Evolutionary conservation across 2,797 vertebrate genomes (phyloP), one percentile per base, ranked within the genome.

Genomic region (Hippoglossus hippoglossus): DNA sequence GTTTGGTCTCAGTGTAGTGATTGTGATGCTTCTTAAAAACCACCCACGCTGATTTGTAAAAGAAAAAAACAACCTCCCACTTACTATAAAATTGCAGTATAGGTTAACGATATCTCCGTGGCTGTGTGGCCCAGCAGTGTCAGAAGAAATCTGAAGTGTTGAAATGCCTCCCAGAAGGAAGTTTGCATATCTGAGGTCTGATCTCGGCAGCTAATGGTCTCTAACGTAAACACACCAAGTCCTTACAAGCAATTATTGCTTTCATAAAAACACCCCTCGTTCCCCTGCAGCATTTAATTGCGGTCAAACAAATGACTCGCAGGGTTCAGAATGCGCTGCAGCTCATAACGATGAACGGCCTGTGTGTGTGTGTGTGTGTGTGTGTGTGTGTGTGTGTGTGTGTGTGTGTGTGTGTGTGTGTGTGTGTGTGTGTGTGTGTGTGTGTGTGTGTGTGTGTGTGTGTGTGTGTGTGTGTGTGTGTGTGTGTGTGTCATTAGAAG

Each of bases 171-270:
- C 89, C 88, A 88, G 88, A 89, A 91, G 90, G 88, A 92, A 86
- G 90, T 93, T 91, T 93, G 92, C 92, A 93, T 94, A 94, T 95
- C 93, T 93, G 91, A 93, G 89, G 84, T 91, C 90, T 93, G 93
- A 94, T 94, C 93, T 94, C 83, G 87, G 84, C 83, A 88, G 92
- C 91, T 93, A 94, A 94, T 94, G 92, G 93, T 89, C 90, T 91
- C 90, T 85, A 93, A 94, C 87, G 73, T 95, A 95, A 95, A 94
- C 92, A 94, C 87, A 79, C 89, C 74, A 67, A 91, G 91, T 89
- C 86, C 93, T 94, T 93, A 93, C 91, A 92, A 94, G 93, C 94
- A 94, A 93, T 95, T 94, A 94, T 92, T 94, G 89, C 90, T 88
- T 92, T 92, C 89, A 93, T 94, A 94, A 94, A 94, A 95, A 94